Evolutionary conservation across 2,113 vertebrate species (phyloP).

Genomic region (Empidonax alnorum): DNA sequence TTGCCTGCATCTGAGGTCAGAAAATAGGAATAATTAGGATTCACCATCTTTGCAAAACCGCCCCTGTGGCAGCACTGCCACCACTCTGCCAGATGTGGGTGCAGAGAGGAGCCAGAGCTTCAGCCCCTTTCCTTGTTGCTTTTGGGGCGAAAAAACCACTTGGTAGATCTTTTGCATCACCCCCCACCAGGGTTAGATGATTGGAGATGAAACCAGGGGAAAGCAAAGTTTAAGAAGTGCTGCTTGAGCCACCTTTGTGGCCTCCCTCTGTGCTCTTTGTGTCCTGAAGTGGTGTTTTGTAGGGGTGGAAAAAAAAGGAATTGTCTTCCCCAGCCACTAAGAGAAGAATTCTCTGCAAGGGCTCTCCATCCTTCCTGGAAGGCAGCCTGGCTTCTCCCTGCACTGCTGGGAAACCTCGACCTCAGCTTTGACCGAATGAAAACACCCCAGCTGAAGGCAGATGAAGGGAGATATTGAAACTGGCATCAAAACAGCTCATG

Average conservation of each 20-base stretch:
- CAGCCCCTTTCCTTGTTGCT: neutral
- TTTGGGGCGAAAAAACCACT: neutral
- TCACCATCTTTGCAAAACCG: neutral
- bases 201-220: neutral
- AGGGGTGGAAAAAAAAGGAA: neutral
- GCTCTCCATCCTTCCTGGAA: neutral
- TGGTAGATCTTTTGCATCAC: neutral
- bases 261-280: neutral
- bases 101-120: neutral
- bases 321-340: neutral
- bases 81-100: fast-evolving
- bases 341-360: neutral
- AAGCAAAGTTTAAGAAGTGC: neutral
- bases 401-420: fast-evolving
- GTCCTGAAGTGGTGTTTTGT: neutral
- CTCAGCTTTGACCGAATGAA: neutral
- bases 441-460: neutral
- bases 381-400: neutral
- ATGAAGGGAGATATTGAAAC: neutral
- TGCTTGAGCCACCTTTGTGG: neutral
- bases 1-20: neutral
- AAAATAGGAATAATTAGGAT: neutral
- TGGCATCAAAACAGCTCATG: fast-evolving
- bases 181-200: neutral
- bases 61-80: neutral